Evolutionary conservation across 2,888 invertebrate species (phyloP).

Genomic region (Drosophila suboccidentalis): DNA sequence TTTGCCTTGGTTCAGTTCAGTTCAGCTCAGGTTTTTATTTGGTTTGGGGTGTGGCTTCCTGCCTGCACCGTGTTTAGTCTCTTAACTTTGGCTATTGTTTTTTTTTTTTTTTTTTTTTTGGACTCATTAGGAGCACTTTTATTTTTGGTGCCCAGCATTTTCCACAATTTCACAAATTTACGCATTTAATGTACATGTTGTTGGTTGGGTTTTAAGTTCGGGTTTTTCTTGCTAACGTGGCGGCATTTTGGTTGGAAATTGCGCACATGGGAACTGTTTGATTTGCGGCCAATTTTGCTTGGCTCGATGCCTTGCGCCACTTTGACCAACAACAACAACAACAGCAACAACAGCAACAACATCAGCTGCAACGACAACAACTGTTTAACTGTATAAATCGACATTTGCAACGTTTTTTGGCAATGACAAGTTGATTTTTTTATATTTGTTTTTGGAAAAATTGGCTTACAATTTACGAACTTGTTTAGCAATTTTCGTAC

Average conservation of each 20-base stretch:
- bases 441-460: slow-evolving; percentile 55
- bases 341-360: slow-evolving; percentile 15
- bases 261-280: slow-evolving; percentile 82
- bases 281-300: slow-evolving; percentile 75
- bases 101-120: slow-evolving; percentile 15
- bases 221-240: slow-evolving; percentile 65
- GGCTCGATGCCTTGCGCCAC: slow-evolving; percentile 68
- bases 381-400: slow-evolving; percentile 61
- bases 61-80: slow-evolving; percentile 24
- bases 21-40: slow-evolving; percentile 8
- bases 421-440: slow-evolving; percentile 72
- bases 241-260: slow-evolving; percentile 69
- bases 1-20: slow-evolving; percentile 13
- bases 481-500: slow-evolving; percentile 65
- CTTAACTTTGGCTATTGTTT: slow-evolving; percentile 4
- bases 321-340: slow-evolving; percentile 38
- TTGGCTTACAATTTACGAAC: slow-evolving; percentile 72
- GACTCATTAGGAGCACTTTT: slow-evolving; percentile 42
- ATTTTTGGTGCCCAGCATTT: slow-evolving; percentile 22
- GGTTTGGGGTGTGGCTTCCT: slow-evolving; percentile 71
- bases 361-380: slow-evolving; percentile 34
- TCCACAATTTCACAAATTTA: slow-evolving; percentile 52
- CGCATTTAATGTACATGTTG: slow-evolving; percentile 46
- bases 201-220: slow-evolving; percentile 38
- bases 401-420: slow-evolving; percentile 77